Conservation (phyloP, 2,888 invertebrate species). For the Aphidius colemani region DNA sequence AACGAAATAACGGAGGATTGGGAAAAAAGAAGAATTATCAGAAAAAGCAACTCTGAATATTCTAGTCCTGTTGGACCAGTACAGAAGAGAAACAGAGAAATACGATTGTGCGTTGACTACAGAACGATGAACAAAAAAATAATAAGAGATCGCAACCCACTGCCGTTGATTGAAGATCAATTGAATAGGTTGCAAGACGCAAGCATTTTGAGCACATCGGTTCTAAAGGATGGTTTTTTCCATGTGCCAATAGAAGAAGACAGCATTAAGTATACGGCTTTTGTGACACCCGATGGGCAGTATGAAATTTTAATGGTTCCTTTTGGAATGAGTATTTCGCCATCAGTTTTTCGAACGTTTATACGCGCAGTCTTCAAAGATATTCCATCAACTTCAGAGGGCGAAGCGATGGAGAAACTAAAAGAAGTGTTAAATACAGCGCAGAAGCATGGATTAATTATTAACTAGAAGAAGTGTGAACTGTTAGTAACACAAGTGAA, state of each 20-base stretch:
- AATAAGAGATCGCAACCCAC: too few relatives aligned
- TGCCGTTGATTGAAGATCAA: too few relatives aligned
- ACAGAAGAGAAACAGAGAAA: too few relatives aligned
- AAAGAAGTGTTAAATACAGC: conserved; percentile 23
- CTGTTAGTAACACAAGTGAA: conserved; percentile 27
- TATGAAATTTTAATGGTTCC: conserved; percentile 36
- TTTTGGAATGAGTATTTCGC: conserved; percentile 39
- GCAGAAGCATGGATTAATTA: conserved; percentile 22
- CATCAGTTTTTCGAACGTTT: conserved; percentile 26
- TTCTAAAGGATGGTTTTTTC: too few relatives aligned
- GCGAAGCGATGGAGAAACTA: conserved; percentile 22
- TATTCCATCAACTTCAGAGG: conserved; percentile 24
- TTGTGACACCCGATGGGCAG: conserved; percentile 35
- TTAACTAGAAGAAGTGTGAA: conserved; percentile 33
- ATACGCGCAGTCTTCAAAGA: conserved; percentile 30
- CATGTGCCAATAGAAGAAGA: too few relatives aligned
- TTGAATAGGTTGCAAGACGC: too few relatives aligned
- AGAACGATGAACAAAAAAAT: too few relatives aligned
- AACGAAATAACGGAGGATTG: conserved; percentile 35
- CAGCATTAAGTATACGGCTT: conserved; percentile 28
- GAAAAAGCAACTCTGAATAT: conserved; percentile 35
- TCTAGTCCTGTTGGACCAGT: conserved; percentile 23
- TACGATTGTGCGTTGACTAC: too few relatives aligned
- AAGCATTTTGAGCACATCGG: too few relatives aligned
- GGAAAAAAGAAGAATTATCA: conserved; percentile 34